Evolutionary conservation across 2,797 vertebrate genomes (phyloP).

Genomic region (Rhinatrema bivittatum): DNA sequence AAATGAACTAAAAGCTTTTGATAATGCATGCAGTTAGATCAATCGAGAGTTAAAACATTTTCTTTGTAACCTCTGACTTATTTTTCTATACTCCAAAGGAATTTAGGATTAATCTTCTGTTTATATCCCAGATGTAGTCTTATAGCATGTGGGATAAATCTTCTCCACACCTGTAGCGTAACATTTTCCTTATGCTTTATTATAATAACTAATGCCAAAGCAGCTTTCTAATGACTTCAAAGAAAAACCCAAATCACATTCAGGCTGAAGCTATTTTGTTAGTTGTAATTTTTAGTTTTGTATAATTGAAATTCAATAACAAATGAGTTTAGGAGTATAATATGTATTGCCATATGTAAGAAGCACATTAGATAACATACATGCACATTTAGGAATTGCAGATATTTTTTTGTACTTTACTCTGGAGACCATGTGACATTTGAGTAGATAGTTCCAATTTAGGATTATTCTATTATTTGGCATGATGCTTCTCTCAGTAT

Average conservation of each 20-base stretch:
- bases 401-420: slow-evolving; percentile 23
- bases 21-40: neutral
- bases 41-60: slow-evolving; percentile 12
- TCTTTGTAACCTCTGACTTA: slow-evolving; percentile 18
- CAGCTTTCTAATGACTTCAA: slow-evolving; percentile 39
- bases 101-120: slow-evolving; percentile 17
- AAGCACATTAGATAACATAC: slow-evolving; percentile 24
- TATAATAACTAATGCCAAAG: slow-evolving; percentile 26
- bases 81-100: slow-evolving; percentile 24
- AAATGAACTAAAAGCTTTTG: no score
- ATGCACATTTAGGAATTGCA: slow-evolving; percentile 18
- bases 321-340: slow-evolving; percentile 36
- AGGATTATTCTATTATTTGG: slow-evolving; percentile 6
- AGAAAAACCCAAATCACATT: slow-evolving; percentile 16
- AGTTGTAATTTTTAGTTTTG: slow-evolving; percentile 34
- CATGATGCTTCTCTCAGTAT: slow-evolving; percentile 28
- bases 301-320: slow-evolving; percentile 38
- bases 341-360: slow-evolving; percentile 16
- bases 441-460: slow-evolving; percentile 15
- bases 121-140: slow-evolving; percentile 17
- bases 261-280: slow-evolving; percentile 40
- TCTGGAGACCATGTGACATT: no score
- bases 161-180: slow-evolving; percentile 38
- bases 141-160: slow-evolving; percentile 43
- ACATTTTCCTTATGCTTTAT: slow-evolving; percentile 30